A percentile compares a stretch with the other conserved stretches of the same genome.
These are phyloP conservation scores for Xylophagus ater DNA, from an alignment of 2,888 invertebrate species.

Conservation along the genomic window DNA sequence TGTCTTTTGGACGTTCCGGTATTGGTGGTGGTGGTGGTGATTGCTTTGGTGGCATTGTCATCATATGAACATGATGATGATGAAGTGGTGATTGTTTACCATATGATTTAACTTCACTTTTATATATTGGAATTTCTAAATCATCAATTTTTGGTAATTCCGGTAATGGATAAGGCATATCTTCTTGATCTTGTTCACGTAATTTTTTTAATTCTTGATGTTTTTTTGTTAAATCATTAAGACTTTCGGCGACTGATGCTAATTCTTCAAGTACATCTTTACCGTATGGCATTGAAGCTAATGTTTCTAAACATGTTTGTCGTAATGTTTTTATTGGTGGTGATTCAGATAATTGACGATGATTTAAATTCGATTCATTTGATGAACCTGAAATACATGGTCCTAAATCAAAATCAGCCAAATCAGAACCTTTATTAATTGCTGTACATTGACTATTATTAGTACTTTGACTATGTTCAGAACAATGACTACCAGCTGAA, in stretches of 20 bases:
- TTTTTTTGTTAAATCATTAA: slow-evolving; percentile 17
- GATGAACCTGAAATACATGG: slow-evolving; percentile 22
- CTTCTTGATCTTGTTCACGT: slow-evolving; percentile 11
- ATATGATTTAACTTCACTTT: slow-evolving; percentile 7
- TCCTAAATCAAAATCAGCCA: slow-evolving; percentile 46
- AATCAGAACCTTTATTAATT: slow-evolving; percentile 42
- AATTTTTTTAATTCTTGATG: slow-evolving; percentile 12
- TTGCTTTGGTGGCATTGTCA: slow-evolving; percentile 14
- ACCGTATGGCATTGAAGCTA: slow-evolving; percentile 59
- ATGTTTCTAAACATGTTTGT: slow-evolving; percentile 52
- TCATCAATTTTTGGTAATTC: slow-evolving; percentile 41
- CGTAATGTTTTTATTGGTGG: slow-evolving; percentile 45
- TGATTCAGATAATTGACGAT: slow-evolving; percentile 18
- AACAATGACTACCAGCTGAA: slow-evolving; percentile 50
- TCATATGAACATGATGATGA: slow-evolving; percentile 13
- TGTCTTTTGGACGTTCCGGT: slow-evolving; percentile 32
- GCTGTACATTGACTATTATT: slow-evolving; percentile 59
- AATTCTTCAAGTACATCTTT: slow-evolving; percentile 55
- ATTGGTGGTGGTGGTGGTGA: slow-evolving; percentile 34
- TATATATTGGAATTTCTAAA: slow-evolving; percentile 29
- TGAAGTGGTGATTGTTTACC: slow-evolving; percentile 17
- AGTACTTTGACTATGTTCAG: slow-evolving; percentile 45
- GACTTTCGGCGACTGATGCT: slow-evolving; percentile 49
- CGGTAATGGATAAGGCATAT: slow-evolving; percentile 43
- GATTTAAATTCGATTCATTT: slow-evolving; percentile 18